These are phyloP conservation scores for Xylota segnis DNA, from an alignment of 2,888 invertebrate species.

Conservation along the genomic window DNA sequence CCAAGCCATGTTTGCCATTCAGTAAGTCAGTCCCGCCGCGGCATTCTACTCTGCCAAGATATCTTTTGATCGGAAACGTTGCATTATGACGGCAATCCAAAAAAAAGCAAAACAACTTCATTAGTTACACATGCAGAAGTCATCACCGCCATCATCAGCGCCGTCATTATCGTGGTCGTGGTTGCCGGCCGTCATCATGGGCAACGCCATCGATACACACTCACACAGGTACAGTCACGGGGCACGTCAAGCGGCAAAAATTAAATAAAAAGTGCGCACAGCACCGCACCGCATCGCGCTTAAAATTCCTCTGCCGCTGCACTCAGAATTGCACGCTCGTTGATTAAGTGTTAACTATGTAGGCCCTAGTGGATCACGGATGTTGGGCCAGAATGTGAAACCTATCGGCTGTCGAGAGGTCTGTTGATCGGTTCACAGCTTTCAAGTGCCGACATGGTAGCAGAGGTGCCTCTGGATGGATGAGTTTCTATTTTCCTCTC, in stretches of 20 bases:
- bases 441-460: conserved; percentile 38
- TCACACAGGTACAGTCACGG: conserved; percentile 21
- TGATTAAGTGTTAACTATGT: conserved; percentile 74
- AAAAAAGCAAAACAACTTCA: conserved; percentile 70
- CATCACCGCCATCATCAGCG: conserved; percentile 40
- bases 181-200: conserved; percentile 46
- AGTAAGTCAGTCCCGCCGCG: conserved; percentile 22
- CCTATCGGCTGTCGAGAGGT: conserved; percentile 26
- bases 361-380: conserved; percentile 54
- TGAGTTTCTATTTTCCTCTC: conserved; percentile 48
- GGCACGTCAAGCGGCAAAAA: conserved; percentile 47
- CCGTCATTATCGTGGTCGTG: neutral
- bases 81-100: conserved; percentile 69
- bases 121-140: conserved; percentile 70
- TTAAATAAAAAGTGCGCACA: conserved; percentile 41
- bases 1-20: conserved; percentile 36
- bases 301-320: conserved; percentile 46
- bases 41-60: conserved; percentile 29
- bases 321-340: conserved; percentile 71
- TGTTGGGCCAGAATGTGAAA: conserved; percentile 26
- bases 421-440: conserved; percentile 51
- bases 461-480: conserved; percentile 21
- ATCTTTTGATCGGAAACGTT: conserved; percentile 64
- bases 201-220: conserved; percentile 23
- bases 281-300: conserved; percentile 4